Evolutionary conservation across 2,113 vertebrate genomes (phyloP).

Genomic region (Megaceryle torquata): DNA sequence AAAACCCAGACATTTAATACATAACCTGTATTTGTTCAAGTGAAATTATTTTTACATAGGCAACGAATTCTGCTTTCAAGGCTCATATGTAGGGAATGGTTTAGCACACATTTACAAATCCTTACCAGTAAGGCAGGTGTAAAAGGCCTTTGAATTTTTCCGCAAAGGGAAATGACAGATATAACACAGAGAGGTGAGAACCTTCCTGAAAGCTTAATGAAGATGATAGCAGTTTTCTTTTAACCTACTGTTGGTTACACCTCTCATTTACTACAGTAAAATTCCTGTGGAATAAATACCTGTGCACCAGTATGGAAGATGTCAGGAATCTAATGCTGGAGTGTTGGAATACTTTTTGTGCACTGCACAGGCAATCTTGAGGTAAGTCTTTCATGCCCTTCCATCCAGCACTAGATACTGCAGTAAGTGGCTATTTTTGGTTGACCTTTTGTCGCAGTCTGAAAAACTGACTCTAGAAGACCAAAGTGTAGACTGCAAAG

Average conservation of each 20-base stretch:
- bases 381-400: background rate
- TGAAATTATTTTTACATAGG: background rate
- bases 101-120: background rate
- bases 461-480: background rate
- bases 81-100: background rate
- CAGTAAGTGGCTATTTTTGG: background rate
- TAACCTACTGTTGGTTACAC: background rate
- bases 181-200: background rate
- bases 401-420: background rate
- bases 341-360: background rate
- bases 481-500: background rate
- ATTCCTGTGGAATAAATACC: background rate
- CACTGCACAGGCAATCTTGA: background rate
- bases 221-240: background rate
- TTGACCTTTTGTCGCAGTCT: background rate
- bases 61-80: background rate
- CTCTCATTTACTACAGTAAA: background rate
- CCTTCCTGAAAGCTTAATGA: background rate
- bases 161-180: background rate
- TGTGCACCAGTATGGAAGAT: background rate
- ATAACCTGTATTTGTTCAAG: background rate
- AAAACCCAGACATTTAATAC: background rate
- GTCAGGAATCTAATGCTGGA: background rate
- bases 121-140: background rate
- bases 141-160: background rate